Evolutionary conservation across 2,113 vertebrate genomes (phyloP).

Genomic region (Acanthisitta chloris): DNA sequence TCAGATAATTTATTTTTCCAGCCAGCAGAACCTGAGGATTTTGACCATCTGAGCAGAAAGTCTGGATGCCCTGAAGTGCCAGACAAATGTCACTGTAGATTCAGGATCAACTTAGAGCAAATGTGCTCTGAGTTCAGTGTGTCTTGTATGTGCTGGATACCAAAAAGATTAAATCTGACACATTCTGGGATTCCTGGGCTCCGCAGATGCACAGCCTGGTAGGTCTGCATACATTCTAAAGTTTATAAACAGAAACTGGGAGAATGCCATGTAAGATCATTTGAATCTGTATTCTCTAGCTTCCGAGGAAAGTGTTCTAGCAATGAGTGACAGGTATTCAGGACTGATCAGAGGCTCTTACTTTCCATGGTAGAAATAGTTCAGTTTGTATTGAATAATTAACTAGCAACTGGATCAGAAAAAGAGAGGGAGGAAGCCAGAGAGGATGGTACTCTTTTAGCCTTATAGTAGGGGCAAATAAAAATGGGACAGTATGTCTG

Average conservation of each 20-base stretch:
- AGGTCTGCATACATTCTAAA: neutral
- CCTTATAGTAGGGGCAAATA: neutral
- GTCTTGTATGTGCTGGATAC: neutral
- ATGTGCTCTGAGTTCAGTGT: neutral
- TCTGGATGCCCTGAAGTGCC: neutral
- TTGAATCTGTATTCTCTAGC: neutral
- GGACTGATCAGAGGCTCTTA: neutral
- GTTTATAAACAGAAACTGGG: neutral
- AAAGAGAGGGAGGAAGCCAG: neutral
- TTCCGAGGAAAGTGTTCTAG: neutral
- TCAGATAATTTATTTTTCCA: neutral
- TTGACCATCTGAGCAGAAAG: neutral
- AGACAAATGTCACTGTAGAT: neutral
- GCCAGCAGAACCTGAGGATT: neutral
- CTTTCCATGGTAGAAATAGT: neutral
- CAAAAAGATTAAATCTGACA: conserved; percentile 22
- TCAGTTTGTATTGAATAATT: neutral
- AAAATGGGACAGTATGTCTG: neutral
- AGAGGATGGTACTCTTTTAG: neutral
- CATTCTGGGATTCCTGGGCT: neutral
- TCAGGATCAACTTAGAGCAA: neutral
- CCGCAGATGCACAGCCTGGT: neutral
- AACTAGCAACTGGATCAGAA: neutral
- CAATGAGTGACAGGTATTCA: neutral
- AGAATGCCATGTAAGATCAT: neutral